Evolutionary conservation across 2,797 vertebrate species (phyloP), one percentile per base, ranked within the genome.

Genomic region (Paguma larvata): DNA sequence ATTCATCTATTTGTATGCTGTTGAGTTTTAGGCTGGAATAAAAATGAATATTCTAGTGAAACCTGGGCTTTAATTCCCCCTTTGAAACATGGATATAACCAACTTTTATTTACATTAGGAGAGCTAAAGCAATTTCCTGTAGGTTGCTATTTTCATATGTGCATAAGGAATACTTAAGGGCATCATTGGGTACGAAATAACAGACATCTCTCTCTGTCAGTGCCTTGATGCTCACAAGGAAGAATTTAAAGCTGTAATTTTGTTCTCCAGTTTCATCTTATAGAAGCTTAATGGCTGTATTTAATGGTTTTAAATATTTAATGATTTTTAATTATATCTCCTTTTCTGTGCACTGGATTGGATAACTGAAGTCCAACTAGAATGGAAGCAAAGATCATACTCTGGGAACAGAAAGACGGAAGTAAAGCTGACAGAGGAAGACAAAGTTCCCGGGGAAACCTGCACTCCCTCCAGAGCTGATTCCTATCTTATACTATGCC

Each of bases 1-100:
- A 99, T 99, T 98, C 99, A 91, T 98, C 99, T 98, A 97, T 99
- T 99, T 99, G 99, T 99, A 98, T 97, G 96, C 98, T 97, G 91
- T 98, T 32, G 98, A 98, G 95, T 98, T 98, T 99, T 98, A 98
- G 97, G 97, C 93, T 98, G 98, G 97, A 98, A 98, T 97, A 98
- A 97, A 98, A 98, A 99, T 99, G 98, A 98, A 98, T 98, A 99
- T 98, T 98, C 98, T 85, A 97, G 97, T 96, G 97, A 98, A 98
- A 97, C 96, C 93, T 34, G 11, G 90, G 79, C 96, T 97, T 95
- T 97, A 97, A 97, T 94, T 97, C 78, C 91, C 94, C 77, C 85
- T 97, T 97, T 97, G 96, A 95, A 98, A 97, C 96, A 97, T 70
- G 97, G 89, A 0, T 98, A 70, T 97, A 97, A 97, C 97, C 97